A percentile compares a stretch with the other conserved stretches of the same genome.
phyloP scores from a whole-genome alignment of 2,797 vertebrate species.

The Lagodon rhomboides region DNA sequence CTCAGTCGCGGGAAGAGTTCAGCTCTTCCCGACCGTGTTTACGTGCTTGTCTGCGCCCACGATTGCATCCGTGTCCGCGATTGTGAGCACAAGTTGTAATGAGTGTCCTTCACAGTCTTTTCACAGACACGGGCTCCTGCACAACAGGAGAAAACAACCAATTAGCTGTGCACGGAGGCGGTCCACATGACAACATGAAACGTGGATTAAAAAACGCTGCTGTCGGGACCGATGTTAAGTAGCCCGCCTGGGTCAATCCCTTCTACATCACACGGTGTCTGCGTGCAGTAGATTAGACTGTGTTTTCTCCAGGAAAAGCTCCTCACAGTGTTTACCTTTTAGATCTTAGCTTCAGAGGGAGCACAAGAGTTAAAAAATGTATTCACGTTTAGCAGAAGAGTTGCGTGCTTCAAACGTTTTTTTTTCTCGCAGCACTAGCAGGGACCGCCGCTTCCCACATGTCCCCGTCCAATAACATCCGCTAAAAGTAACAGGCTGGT shows the following conservation, averaged over 20 bases:
- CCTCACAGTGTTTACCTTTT: slow-evolving; percentile 40
- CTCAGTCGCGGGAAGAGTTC: slow-evolving; percentile 35
- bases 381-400: slow-evolving; percentile 26
- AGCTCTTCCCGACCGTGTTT: slow-evolving; percentile 39
- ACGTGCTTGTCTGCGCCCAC: slow-evolving; percentile 39
- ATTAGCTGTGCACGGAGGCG: slow-evolving; percentile 74
- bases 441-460: background rate
- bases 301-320: slow-evolving; percentile 42
- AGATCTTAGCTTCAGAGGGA: slow-evolving; percentile 51
- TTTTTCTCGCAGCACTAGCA: slow-evolving; percentile 20
- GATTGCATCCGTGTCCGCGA: slow-evolving; percentile 43
- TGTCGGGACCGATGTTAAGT: slow-evolving; percentile 59
- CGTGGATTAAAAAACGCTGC: slow-evolving; percentile 68
- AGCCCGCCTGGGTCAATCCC: slow-evolving; percentile 61
- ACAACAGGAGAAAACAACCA: slow-evolving; percentile 75
- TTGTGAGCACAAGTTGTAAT: slow-evolving; percentile 53
- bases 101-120: slow-evolving; percentile 75
- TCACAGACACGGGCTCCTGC: slow-evolving; percentile 35
- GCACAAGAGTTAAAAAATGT: slow-evolving; percentile 38
- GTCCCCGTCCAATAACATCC: slow-evolving; percentile 30
- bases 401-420: slow-evolving; percentile 8
- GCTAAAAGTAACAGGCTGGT: slow-evolving; percentile 34
- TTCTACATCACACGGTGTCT: slow-evolving; percentile 52
- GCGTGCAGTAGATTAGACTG: slow-evolving; percentile 59
- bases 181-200: slow-evolving; percentile 70